Conservation (phyloP, 2,113 vertebrate species). For the Cephalopterus ornatus region DNA sequence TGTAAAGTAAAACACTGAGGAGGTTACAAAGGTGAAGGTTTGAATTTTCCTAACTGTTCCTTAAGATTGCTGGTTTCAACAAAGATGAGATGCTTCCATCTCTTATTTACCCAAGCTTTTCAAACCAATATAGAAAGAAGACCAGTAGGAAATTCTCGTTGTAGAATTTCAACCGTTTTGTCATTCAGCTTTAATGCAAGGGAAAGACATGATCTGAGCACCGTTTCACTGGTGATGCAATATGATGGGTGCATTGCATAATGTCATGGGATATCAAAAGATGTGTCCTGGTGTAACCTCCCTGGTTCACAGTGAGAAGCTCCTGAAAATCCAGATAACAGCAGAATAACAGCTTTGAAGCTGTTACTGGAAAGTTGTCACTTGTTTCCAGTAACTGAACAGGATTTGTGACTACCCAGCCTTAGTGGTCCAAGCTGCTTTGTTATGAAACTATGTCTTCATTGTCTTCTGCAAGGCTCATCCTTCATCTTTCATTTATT, state of each 20-base stretch:
- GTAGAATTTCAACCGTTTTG: neutral
- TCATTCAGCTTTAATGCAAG: constrained; percentile 19
- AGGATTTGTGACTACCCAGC: neutral
- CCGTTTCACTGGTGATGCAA: constrained; percentile 22
- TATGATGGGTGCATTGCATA: constrained; percentile 38
- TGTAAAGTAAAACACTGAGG: neutral
- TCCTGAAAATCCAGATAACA: neutral
- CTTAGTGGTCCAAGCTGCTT: neutral
- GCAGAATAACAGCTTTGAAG: neutral
- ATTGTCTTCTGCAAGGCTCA: neutral
- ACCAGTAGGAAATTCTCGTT: neutral
- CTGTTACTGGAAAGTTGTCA: neutral
- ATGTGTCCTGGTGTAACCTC: constrained; percentile 29
- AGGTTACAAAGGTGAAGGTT: neutral
- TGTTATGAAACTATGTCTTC: neutral
- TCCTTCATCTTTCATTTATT: neutral
- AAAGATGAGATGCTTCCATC: neutral
- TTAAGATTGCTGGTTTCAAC: neutral
- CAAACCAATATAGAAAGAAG: neutral
- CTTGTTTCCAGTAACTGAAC: neutral
- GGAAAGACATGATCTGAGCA: neutral
- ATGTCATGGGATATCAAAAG: constrained; percentile 22
- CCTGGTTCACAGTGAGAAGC: neutral
- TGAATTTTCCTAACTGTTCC: neutral
- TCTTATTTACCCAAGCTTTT: neutral